phyloP scores from a whole-genome alignment of 2,113 vertebrate species.

The Myotis davidii region DNA sequence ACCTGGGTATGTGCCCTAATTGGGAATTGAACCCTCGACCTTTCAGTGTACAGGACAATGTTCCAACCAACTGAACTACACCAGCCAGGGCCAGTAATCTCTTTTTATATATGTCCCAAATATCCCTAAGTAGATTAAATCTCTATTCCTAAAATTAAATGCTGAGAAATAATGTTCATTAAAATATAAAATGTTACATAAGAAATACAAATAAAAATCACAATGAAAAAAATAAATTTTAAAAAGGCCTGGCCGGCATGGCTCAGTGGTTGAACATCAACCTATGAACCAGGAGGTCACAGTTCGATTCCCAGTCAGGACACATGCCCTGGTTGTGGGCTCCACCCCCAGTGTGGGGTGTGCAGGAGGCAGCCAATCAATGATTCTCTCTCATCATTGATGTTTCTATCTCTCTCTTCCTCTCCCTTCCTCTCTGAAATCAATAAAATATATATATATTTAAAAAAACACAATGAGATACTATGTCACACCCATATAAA shows the following conservation, averaged over 20 bases:
- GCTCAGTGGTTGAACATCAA: too few relatives aligned
- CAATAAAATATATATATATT: too few relatives aligned
- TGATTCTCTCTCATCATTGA: too few relatives aligned
- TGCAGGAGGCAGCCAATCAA: too few relatives aligned
- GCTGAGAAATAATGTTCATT: not conserved
- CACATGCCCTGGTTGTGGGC: too few relatives aligned
- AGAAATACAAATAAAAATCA: constrained; percentile 12
- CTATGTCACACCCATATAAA: not conserved
- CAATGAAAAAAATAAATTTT: not conserved
- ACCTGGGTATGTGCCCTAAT: not conserved
- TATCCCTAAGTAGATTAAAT: not conserved
- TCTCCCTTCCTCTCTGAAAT: too few relatives aligned
- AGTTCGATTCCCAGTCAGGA: too few relatives aligned
- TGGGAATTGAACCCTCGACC: not conserved
- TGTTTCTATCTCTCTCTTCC: too few relatives aligned
- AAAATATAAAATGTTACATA: not conserved
- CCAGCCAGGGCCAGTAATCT: not conserved
- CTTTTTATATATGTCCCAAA: not conserved
- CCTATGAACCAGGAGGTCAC: too few relatives aligned
- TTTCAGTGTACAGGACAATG: not conserved
- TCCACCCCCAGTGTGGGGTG: too few relatives aligned
- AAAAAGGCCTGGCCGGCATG: too few relatives aligned
- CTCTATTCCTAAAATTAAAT: not conserved
- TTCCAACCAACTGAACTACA: not conserved
- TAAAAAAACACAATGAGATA: not conserved